These are phyloP conservation scores for Pteronotus mesoamericanus DNA, from an alignment of 2,797 vertebrate species.

Conservation along the genomic window DNA sequence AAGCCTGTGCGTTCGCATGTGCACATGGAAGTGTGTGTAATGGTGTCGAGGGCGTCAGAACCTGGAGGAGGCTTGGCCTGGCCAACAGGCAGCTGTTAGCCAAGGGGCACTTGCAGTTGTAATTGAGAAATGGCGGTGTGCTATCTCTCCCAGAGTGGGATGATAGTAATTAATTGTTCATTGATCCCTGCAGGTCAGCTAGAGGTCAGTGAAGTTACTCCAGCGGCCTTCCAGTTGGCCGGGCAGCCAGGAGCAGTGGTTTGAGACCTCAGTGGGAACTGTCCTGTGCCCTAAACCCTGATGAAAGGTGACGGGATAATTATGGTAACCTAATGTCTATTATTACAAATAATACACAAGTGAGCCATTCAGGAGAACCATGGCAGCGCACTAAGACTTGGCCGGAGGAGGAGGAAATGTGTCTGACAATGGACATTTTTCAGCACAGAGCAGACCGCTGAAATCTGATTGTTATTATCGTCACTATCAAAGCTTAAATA, in stretches of 20 bases:
- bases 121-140: conserved; percentile 78
- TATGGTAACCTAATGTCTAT: conserved; percentile 57
- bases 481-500: neutral
- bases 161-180: conserved; percentile 85
- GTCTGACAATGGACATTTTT: neutral
- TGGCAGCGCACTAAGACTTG: neutral
- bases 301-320: conserved; percentile 58
- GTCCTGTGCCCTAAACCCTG: conserved; percentile 59
- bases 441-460: neutral
- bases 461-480: neutral
- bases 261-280: conserved; percentile 46
- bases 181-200: conserved; percentile 79
- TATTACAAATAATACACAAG: conserved; percentile 49
- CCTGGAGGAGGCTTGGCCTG: conserved; percentile 14
- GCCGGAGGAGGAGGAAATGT: neutral
- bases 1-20: no score
- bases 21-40: neutral
- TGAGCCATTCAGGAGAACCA: neutral
- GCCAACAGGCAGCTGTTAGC: conserved; percentile 77
- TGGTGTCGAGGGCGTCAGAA: neutral
- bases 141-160: conserved; percentile 75
- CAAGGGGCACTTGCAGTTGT: conserved; percentile 73
- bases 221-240: conserved; percentile 36
- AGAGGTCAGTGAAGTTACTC: conserved; percentile 70
- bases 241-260: conserved; percentile 36